Conservation (phyloP, 2,797 vertebrate genomes). For the Coreius guichenoti region DNA sequence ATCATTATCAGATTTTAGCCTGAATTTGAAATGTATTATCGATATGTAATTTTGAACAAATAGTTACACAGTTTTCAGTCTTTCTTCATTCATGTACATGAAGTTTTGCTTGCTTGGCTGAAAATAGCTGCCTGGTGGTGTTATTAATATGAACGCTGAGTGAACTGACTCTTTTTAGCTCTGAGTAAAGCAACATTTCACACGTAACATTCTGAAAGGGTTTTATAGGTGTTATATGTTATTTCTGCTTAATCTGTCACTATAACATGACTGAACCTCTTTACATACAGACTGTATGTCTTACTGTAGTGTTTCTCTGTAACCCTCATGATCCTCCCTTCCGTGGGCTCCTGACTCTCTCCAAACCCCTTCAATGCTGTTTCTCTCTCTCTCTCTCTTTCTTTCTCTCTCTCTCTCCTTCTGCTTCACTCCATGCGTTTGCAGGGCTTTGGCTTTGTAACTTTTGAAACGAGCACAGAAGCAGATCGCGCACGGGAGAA, state of each 20-base stretch:
- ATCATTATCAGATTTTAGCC: no score
- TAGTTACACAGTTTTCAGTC: no score
- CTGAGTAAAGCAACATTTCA: background rate
- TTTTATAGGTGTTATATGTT: background rate
- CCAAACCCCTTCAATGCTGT: conserved; percentile 38
- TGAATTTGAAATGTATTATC: no score
- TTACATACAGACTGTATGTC: background rate
- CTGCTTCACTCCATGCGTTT: conserved; percentile 39
- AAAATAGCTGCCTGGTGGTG: no score
- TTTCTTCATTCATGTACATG: no score
- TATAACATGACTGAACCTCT: background rate
- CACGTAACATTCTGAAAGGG: background rate
- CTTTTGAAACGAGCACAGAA: conserved; percentile 91
- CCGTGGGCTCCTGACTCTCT: conserved; percentile 55
- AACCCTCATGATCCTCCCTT: conserved; percentile 54
- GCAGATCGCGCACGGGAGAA: conserved; percentile 91
- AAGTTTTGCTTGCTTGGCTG: no score
- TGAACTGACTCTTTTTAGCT: no score
- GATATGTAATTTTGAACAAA: no score
- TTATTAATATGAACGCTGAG: no score
- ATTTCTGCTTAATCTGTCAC: background rate
- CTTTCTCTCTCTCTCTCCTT: conserved; percentile 58
- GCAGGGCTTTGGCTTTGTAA: conserved; percentile 92
- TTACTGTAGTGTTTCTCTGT: conserved; percentile 12
- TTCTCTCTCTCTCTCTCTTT: conserved; percentile 50